phyloP scores from a whole-genome alignment of 2,797 vertebrate species.

The Ctenopoma kingsleyae region DNA sequence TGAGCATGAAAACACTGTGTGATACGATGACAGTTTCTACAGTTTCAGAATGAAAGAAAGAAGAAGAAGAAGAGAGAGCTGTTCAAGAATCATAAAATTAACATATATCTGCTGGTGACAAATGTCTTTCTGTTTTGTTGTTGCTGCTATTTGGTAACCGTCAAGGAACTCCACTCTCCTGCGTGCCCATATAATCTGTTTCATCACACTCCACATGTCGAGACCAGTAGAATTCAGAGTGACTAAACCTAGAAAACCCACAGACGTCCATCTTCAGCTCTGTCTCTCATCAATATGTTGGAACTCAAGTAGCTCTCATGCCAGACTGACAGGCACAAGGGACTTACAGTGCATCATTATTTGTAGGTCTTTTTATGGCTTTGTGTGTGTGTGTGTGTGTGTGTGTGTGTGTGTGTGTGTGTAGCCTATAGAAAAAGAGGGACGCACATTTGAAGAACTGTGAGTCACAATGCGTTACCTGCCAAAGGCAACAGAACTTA shows the following conservation, averaged over 20 bases:
- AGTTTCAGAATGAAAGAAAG: too few relatives aligned
- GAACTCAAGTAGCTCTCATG: slow-evolving; percentile 24
- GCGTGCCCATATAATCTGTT: background rate
- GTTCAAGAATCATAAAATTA: background rate
- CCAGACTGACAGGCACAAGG: slow-evolving; percentile 27
- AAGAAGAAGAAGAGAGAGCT: too few relatives aligned
- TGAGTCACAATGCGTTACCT: slow-evolving; percentile 53
- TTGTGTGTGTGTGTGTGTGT: too few relatives aligned
- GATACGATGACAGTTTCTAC: too few relatives aligned
- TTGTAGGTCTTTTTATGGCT: slow-evolving; percentile 25
- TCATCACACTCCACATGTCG: slow-evolving; percentile 26
- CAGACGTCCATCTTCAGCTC: slow-evolving; percentile 41
- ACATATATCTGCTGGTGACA: background rate
- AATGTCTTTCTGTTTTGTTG: background rate
- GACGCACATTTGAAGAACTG: slow-evolving; percentile 28
- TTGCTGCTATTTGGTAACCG: background rate
- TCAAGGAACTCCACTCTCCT: background rate
- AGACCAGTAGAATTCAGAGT: slow-evolving; percentile 43
- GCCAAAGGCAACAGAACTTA: slow-evolving; percentile 58
- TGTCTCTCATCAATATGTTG: slow-evolving; percentile 46
- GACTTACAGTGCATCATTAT: slow-evolving; percentile 23
- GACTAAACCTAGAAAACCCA: slow-evolving; percentile 61
- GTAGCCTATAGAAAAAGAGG: slow-evolving; percentile 24
- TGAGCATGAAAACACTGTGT: background rate
- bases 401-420: background rate